Evolutionary conservation across 2,113 vertebrate species (phyloP), one percentile per base, ranked within the genome.

Genomic region (Cyanoderma ruficeps): DNA sequence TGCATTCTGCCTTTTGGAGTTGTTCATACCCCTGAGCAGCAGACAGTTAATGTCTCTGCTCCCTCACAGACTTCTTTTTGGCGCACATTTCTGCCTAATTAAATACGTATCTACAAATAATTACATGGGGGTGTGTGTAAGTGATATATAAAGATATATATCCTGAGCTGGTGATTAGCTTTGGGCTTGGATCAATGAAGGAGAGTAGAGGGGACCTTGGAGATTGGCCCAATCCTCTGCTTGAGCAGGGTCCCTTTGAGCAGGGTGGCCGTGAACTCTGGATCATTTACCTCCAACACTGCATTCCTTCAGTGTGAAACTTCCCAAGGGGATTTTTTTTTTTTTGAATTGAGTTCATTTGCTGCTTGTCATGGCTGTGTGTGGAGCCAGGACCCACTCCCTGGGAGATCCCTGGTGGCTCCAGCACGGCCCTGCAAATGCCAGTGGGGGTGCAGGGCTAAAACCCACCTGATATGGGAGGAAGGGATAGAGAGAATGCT

Each of bases 221-320:
- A 87, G 69, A 31, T 49, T 1, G 5, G 20, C 44, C 33, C 0
- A 0, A 59, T 37, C 69, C 42, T 18, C 15, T 53, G 39, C 65
- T 77, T 49, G 16, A 71, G 67, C 77, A 75, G 72, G 20, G 52
- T 77, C 60, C 67, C 39, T 64, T 82, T 2, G 5, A 93, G 87
- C 42, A 27, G 55, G 75, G 63, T 61, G 77, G 78, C 53, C 2
- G 0, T 71, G 89, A 92, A 77, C 91, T 95, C 72, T 27, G 90
- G 90, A 80, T 86, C 61, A 0, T 94, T 96, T 91, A 71, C 95
- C 77, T 96, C 93, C 80, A 80, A 7, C 39, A 25, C 59, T 71
- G 44, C 91, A 94, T 96, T 97, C 95, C 72, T 93, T 94, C 13
- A 47, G 68, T 77, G 67, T 60, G 83, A 92, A 88, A 81, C 92